Percentiles rank a stretch among this genome's conserved stretches.
Conservation (phyloP, 2,113 vertebrate genomes). For the Phylloscopus whistleri region DNA sequence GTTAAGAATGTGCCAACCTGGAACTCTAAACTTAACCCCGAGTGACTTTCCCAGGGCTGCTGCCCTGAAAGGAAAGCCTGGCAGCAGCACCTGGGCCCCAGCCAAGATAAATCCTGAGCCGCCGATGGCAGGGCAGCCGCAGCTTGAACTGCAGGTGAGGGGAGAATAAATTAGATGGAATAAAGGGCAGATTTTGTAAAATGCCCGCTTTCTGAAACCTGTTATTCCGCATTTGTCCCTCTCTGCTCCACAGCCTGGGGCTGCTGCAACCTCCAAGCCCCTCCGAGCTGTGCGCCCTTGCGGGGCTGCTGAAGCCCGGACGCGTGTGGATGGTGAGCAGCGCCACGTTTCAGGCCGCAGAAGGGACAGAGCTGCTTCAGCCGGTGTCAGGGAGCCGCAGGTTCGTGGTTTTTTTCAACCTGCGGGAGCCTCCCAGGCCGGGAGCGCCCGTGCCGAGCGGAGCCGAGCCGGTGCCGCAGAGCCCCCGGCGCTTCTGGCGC, state of each 20-base stretch:
- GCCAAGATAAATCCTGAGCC: slow-evolving; percentile 34
- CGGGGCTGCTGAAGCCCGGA: rapidly evolving
- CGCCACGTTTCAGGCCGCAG: rapidly evolving
- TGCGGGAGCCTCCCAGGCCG: not conserved
- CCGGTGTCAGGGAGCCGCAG: rapidly evolving
- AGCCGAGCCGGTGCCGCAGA: rapidly evolving
- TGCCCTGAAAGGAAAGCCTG: slow-evolving; percentile 42
- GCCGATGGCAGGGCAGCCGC: not conserved
- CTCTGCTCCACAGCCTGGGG: rapidly evolving
- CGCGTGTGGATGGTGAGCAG: rapidly evolving
- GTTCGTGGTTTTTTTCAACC: rapidly evolving
- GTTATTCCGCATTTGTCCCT: rapidly evolving
- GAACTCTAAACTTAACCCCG: slow-evolving; percentile 58
- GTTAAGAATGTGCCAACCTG: slow-evolving; percentile 61
- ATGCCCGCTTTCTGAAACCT: not conserved
- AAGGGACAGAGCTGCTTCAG: rapidly evolving
- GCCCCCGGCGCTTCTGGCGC: rapidly evolving
- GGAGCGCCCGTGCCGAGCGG: rapidly evolving
- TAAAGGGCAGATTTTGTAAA: not conserved
- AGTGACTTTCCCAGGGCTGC: slow-evolving; percentile 42
- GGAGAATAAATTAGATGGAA: not conserved
- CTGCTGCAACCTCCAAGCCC: not conserved
- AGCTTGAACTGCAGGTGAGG: not conserved
- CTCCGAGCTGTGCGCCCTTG: rapidly evolving
- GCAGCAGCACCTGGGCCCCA: not conserved